Evolutionary conservation across 2,888 invertebrate species (phyloP), one percentile per base, ranked within the genome.

Genomic region (Eurytoma adleriae): DNA sequence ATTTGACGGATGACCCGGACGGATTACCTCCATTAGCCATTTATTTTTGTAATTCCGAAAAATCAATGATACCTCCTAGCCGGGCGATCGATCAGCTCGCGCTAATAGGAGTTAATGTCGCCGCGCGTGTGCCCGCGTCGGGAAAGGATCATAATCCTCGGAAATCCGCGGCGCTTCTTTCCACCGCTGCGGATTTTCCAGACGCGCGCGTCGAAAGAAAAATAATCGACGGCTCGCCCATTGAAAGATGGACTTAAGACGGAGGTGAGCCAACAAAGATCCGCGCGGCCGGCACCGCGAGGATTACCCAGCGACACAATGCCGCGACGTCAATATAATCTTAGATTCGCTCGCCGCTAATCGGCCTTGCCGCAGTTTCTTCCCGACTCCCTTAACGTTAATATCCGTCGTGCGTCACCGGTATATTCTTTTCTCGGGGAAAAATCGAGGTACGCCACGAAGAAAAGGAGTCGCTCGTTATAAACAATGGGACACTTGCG

Each of bases 191-290:
- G 54, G 64, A 69, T 79, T 74, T 79, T 52, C 20, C n/a, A 5
- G 13, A 2, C 3, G 52, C n/a, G 18, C 20, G 30, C 10, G 30
- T n/a, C 18, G 24, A 5, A 67, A 64, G 52, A 73, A 78, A 78
- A 78, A 72, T 72, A 73, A 78, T 78, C 67, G 67, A 48, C 54
- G 20, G 13, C 50, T 40, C 27, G 27, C 27, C 61, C 52, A 61
- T 61, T 78, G 40, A 78, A 78, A 71, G 52, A 73, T 73, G 62
- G 78, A 78, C 73, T 78, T 77, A 77, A 77, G 56, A 66, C 59
- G 48, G 7, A 75, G 20, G 27, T 48, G 27, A 12, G n/a, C 59
- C 40, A 70, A 70, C 64, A 77, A 70, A 64, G 64, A 70, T 66
- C 57, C 54, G 3, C 14, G 52, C 20, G 50, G 56, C 20, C 40